Percentiles rank a stretch among this genome's conserved stretches.
phyloP scores from a whole-genome alignment of 2,797 vertebrate genomes.

The Danio kyathit region DNA sequence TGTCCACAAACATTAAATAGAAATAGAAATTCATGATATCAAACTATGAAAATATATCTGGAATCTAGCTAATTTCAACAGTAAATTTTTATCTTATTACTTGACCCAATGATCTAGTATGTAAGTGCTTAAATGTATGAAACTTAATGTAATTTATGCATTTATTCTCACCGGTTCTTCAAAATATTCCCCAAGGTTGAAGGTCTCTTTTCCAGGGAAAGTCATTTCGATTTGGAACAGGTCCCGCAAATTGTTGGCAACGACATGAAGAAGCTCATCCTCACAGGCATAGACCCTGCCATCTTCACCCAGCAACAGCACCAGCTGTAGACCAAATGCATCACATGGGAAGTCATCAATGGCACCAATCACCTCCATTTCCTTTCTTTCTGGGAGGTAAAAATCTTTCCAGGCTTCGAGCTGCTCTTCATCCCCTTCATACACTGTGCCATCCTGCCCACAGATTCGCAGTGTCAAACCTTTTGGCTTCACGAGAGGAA shows the following conservation, averaged over 20 bases:
- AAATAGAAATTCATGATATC: background rate
- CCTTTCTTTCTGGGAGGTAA: constrained; percentile 51
- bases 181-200: constrained; percentile 51
- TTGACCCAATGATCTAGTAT: no score
- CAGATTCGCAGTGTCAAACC: constrained; percentile 39
- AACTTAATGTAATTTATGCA: background rate
- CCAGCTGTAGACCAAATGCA: constrained; percentile 45
- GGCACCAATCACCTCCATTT: constrained; percentile 54
- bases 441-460: constrained; percentile 48
- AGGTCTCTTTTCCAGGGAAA: constrained; percentile 40
- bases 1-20: background rate
- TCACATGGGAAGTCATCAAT: constrained; percentile 52
- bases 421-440: constrained; percentile 36
- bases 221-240: constrained; percentile 35
- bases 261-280: constrained; percentile 55
- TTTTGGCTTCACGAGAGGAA: constrained; percentile 41
- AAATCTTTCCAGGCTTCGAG: constrained; percentile 57
- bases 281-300: constrained; percentile 52
- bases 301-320: constrained; percentile 51
- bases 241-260: constrained; percentile 36
- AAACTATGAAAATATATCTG: background rate
- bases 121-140: no score
- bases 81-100: background rate
- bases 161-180: constrained; percentile 41
- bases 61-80: background rate